Evolutionary conservation across 2,797 vertebrate genomes (phyloP).

Genomic region (Prionace glauca): DNA sequence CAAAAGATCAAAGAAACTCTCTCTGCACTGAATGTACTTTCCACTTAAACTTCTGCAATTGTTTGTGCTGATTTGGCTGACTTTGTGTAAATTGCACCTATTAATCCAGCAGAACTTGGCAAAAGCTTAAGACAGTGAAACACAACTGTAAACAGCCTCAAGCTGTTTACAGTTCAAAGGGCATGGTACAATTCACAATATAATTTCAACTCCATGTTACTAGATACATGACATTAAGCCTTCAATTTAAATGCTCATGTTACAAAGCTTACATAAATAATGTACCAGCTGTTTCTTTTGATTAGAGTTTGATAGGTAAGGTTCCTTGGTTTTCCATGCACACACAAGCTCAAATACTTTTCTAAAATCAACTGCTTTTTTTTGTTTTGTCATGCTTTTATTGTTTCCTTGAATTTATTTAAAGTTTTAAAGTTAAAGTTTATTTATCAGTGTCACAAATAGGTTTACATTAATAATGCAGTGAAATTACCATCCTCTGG

Average conservation of each 20-base stretch:
- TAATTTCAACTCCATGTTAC: background rate
- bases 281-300: background rate
- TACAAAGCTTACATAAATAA: background rate
- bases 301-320: background rate
- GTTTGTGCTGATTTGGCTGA: background rate
- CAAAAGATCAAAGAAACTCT: background rate
- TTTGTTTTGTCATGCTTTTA: background rate
- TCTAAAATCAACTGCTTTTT: background rate
- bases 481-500: no score
- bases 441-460: no score
- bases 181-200: background rate
- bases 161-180: background rate
- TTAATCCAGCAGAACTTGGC: background rate
- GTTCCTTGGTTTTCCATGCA: background rate
- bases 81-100: background rate
- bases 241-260: background rate
- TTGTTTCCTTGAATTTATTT: no score
- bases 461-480: no score
- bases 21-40: background rate
- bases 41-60: background rate
- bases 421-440: no score
- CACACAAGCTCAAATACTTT: background rate
- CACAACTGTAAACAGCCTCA: no score
- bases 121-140: background rate
- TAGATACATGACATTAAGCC: background rate